A percentile compares a stretch with the other conserved stretches of the same genome.
phyloP scores from a whole-genome alignment of 2,113 vertebrate species.

The Pachyramphus minor region DNA sequence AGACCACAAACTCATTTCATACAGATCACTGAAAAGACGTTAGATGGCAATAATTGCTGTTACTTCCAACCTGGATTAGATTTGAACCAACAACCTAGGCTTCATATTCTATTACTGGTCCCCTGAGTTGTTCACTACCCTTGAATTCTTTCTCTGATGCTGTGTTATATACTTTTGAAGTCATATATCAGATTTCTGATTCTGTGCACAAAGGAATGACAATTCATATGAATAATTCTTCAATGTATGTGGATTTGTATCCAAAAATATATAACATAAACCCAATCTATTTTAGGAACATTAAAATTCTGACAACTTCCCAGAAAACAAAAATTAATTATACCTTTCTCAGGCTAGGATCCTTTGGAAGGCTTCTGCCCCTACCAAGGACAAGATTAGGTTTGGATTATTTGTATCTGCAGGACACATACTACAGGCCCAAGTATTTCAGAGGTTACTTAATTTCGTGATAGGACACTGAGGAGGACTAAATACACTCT shows the following conservation, averaged over 20 bases:
- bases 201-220: background rate
- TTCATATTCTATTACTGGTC: constrained; percentile 51
- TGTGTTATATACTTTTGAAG: background rate
- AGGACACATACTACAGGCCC: background rate
- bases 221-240: background rate
- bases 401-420: background rate
- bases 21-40: constrained; percentile 39
- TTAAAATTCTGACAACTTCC: background rate
- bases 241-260: background rate
- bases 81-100: constrained; percentile 40
- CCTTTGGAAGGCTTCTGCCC: background rate
- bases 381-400: background rate
- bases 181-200: constrained; percentile 13
- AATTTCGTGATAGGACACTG: background rate
- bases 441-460: background rate
- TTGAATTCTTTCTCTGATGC: background rate
- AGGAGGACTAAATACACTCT: background rate
- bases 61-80: constrained; percentile 48
- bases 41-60: constrained; percentile 45
- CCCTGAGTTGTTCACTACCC: background rate
- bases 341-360: background rate
- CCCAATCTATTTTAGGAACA: background rate
- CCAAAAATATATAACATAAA: background rate
- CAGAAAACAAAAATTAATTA: background rate
- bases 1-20: constrained; percentile 54